These are phyloP conservation scores for Calypte anna DNA, from an alignment of 2,113 vertebrate species.

Conservation along the genomic window DNA sequence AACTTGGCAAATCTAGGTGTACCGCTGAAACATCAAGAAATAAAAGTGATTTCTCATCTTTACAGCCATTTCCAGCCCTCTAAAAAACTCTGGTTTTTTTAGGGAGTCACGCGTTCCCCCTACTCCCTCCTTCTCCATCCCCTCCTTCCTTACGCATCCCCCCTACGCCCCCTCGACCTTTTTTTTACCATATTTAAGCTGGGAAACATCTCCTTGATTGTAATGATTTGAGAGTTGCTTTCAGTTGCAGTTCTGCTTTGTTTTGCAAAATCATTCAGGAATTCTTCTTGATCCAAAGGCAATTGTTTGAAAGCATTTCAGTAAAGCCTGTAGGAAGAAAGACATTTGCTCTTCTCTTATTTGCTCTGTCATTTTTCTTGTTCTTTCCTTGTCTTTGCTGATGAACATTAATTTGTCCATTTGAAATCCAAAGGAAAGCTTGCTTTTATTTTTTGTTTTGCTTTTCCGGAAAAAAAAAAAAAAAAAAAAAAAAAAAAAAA, in stretches of 20 bases:
- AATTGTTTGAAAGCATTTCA: slow-evolving; percentile 21
- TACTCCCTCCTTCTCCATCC: background rate
- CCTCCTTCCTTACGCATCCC: too few relatives aligned
- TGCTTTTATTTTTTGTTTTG: background rate
- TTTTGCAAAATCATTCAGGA: slow-evolving; percentile 37
- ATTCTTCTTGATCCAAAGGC: background rate
- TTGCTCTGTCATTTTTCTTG: background rate
- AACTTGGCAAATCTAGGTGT: background rate
- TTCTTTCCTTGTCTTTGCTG: background rate
- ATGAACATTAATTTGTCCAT: background rate
- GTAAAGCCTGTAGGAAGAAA: background rate
- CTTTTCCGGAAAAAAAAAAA: background rate
- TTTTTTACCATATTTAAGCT: slow-evolving; percentile 1
- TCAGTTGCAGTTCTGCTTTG: slow-evolving; percentile 38
- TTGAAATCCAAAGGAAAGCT: background rate
- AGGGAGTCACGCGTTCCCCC: background rate
- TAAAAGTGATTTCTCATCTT: slow-evolving; percentile 16
- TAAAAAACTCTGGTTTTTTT: background rate
- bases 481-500: background rate
- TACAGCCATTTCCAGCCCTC: background rate
- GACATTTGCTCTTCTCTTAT: background rate
- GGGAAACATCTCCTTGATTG: background rate
- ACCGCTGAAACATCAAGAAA: background rate
- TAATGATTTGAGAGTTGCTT: background rate
- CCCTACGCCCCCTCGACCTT: background rate